Evolutionary conservation across 2,797 vertebrate species (phyloP), one percentile per base, ranked within the genome.

Genomic region (Sphaeramia orbicularis): DNA sequence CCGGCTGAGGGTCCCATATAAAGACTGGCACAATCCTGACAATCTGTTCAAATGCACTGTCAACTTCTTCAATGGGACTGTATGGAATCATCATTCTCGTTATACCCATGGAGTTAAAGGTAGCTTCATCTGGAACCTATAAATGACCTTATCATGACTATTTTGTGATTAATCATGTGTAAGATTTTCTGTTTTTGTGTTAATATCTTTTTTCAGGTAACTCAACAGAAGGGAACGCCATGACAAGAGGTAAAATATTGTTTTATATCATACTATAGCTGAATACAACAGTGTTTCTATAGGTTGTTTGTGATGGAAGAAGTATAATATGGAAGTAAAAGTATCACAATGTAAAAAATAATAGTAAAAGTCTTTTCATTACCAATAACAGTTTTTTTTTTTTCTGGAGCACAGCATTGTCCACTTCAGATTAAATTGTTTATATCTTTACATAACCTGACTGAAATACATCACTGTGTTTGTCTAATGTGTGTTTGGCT

Each of bases 71-170:
- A 0, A 89, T 40, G 65, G 61, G 0, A 7, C 0, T 0, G 0
- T 0, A 0, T 14, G 0, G 0, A 1, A 0, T 0, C 0, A 0
- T 7, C 0, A 0, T 8, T 0, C 0, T 2, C 0, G 0, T 0
- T 1, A 0, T 1, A 3, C 41, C 14, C 0, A 0, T 1, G 66
- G 68, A 27, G 0, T 1, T 0, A 0, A 32, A 67, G 54, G 85
- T 85, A 32, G 0, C 63, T 62, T 40, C 1, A 42, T 27, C 8
- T 18, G 0, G 10, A 50, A 9, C 12, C 38, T 30, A 40, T 10
- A 48, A 47, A 51, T 15, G 0, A 58, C 7, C 4, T 14, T 6
- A 49, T 40, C 9, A 2, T 30, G 15, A 40, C 61, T n/a, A 13
- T 16, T 40, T 11, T 55, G 4, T 6, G 2, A n/a, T 2, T 30